Evolutionary conservation across 2,888 invertebrate genomes (phyloP).

Genomic region (Buathra laborator): DNA sequence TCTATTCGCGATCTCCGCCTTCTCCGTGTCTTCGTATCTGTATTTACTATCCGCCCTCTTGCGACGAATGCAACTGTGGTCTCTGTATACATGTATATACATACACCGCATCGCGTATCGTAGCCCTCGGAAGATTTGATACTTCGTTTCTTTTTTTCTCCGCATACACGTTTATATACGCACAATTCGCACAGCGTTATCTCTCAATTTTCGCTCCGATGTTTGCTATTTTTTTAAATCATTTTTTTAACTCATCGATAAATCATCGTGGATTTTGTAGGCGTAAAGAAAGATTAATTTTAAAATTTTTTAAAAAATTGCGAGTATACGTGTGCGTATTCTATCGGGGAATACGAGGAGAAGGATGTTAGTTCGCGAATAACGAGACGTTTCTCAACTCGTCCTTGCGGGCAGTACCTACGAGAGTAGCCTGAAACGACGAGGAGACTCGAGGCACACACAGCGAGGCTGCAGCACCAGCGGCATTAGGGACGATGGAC

Average conservation of each 20-base stretch:
- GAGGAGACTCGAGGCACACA: conserved; percentile 30
- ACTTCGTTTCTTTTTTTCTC: conserved; percentile 1
- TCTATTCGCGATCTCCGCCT: conserved; percentile 66
- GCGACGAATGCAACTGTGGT: conserved; percentile 10
- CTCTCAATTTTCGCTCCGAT: conserved; percentile 20
- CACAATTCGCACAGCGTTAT: no score
- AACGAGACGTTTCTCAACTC: conserved; percentile 38
- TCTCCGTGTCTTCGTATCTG: conserved; percentile 59
- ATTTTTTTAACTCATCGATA: conserved; percentile 44
- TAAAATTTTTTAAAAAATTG: conserved; percentile 38
- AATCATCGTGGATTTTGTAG: conserved; percentile 51
- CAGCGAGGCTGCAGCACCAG: conserved; percentile 51
- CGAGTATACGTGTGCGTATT: not conserved
- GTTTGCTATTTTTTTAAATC: conserved; percentile 33
- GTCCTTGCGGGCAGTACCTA: conserved; percentile 49
- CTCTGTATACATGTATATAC: no score
- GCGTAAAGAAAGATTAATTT: conserved; percentile 45
- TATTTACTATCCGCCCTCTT: conserved; percentile 40
- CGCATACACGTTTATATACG: no score
- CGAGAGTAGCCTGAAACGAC: conserved; percentile 39
- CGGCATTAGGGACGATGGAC: conserved; percentile 76
- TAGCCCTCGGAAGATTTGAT: conserved; percentile 1
- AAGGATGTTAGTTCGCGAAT: conserved; percentile 53
- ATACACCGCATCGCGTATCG: not conserved
- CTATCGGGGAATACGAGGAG: conserved; percentile 29